Evolutionary conservation across 2,113 vertebrate species (phyloP).

Genomic region (Carettochelys insculpta): DNA sequence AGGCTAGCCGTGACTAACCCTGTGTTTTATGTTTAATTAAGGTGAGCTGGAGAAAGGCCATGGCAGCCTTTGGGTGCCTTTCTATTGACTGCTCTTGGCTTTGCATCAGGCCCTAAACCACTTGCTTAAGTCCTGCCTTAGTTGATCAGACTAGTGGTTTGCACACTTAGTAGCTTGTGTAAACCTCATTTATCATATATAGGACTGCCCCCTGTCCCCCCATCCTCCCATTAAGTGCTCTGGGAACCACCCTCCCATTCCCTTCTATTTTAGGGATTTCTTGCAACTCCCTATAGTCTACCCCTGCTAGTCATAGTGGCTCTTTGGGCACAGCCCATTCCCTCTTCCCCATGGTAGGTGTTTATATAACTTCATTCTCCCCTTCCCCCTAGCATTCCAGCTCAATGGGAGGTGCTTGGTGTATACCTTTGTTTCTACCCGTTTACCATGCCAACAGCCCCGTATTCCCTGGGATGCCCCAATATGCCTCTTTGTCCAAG

Average conservation of each 20-base stretch:
- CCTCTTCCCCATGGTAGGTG: background rate
- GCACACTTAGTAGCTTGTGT: background rate
- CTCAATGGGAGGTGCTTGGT: background rate
- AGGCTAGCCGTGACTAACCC: background rate
- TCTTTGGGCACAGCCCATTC: background rate
- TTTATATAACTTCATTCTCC: background rate
- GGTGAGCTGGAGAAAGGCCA: background rate
- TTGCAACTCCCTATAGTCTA: background rate
- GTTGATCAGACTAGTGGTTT: background rate
- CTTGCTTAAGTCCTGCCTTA: background rate
- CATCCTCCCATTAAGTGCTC: background rate
- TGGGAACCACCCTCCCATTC: background rate
- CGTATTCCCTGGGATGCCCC: background rate
- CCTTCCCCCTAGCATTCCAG: background rate
- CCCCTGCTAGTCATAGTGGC: background rate
- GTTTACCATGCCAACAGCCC: background rate
- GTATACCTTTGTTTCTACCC: background rate
- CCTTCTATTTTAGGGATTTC: background rate
- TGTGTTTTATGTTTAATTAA: background rate
- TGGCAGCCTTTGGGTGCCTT: background rate
- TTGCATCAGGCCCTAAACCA: background rate
- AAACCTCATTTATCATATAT: background rate
- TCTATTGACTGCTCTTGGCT: background rate
- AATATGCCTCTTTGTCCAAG: background rate
- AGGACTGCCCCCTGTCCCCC: background rate